Evolutionary conservation across 2,797 vertebrate genomes (phyloP).

Genomic region (Pelochelys cantorii): DNA sequence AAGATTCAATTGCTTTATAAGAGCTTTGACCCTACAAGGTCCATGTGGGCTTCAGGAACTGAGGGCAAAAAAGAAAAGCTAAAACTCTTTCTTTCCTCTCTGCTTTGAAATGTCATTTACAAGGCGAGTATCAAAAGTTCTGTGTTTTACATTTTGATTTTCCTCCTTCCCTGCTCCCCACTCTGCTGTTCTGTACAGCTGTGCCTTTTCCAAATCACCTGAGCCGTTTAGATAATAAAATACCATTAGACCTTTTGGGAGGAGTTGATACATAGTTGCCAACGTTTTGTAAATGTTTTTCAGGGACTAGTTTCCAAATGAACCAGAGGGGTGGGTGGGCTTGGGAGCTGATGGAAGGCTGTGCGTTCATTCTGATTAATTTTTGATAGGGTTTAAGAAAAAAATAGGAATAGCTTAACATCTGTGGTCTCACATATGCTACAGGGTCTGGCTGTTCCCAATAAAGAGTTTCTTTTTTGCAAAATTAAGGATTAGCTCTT

Average conservation of each 20-base stretch:
- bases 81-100: background rate
- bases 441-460: rapidly evolving
- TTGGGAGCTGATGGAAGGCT: constrained; percentile 50
- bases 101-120: background rate
- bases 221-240: constrained; percentile 68
- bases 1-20: rapidly evolving
- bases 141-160: constrained; percentile 52
- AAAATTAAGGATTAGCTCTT: background rate
- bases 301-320: constrained; percentile 57
- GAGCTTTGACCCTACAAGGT: background rate
- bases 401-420: constrained; percentile 30
- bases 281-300: constrained; percentile 69
- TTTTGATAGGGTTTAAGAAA: constrained; percentile 52
- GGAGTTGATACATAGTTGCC: constrained; percentile 54
- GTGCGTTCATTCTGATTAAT: constrained; percentile 40
- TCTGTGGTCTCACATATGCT: background rate
- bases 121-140: constrained; percentile 33
- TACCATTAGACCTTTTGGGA: constrained; percentile 49
- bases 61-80: rapidly evolving
- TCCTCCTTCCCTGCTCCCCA: constrained; percentile 28
- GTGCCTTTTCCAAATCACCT: constrained; percentile 69
- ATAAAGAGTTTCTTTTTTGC: background rate
- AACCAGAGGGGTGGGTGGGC: constrained; percentile 49
- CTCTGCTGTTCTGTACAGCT: constrained; percentile 27
- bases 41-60: background rate